Evolutionary conservation across 1,140 invertebrate species (phyloP).

Genomic region (Temnothorax nylanderi): DNA sequence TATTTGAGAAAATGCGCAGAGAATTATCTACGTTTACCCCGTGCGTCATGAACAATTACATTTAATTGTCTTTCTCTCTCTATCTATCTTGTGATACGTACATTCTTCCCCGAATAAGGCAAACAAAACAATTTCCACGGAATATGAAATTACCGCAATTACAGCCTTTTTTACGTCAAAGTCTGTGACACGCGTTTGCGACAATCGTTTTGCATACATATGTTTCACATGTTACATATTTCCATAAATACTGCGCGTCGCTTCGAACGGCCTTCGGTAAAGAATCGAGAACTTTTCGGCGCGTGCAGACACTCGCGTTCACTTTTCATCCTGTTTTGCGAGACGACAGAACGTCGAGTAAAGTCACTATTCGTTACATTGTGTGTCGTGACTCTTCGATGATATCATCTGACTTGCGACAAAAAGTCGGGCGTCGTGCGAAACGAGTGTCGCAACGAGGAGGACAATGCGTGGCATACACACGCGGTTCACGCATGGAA

Average conservation of each 20-base stretch:
- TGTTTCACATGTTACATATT: neutral
- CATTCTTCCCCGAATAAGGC: neutral
- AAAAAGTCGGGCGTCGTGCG: neutral
- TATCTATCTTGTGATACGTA: neutral
- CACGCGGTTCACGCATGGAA: conserved; percentile 4
- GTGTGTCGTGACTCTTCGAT: neutral
- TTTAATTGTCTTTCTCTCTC: neutral
- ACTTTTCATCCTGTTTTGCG: neutral
- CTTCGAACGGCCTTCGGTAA: neutral
- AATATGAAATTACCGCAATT: neutral
- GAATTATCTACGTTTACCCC: neutral
- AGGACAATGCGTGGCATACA: neutral
- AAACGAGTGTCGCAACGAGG: neutral
- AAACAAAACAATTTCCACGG: neutral
- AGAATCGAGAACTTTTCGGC: neutral
- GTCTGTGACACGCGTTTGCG: neutral
- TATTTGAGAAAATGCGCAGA: neutral
- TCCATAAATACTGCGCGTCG: neutral
- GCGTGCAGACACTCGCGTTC: neutral
- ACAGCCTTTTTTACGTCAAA: neutral
- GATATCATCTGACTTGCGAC: neutral
- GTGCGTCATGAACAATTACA: neutral
- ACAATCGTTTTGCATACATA: neutral
- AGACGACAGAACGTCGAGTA: neutral
- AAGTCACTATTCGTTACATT: neutral